Percentiles rank a stretch among this genome's conserved stretches.
phyloP scores from a whole-genome alignment of 2,113 vertebrate species.

The Phrynosoma platyrhinos region DNA sequence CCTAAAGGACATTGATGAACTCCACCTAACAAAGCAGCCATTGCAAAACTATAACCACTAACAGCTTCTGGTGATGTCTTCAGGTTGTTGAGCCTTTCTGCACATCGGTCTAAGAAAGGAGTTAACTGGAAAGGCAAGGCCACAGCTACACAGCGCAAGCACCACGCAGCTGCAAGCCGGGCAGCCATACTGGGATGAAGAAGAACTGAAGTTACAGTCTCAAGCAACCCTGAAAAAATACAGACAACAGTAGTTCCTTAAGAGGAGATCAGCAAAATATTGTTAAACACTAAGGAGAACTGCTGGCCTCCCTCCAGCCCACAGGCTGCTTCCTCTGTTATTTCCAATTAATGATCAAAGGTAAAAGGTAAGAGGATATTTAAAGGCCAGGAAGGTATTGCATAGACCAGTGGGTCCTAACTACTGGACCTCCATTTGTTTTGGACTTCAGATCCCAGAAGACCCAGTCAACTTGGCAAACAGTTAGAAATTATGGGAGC shows the following conservation, averaged over 20 bases:
- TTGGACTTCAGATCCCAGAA: too few species aligned
- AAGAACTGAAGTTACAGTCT: slow-evolving; percentile 95
- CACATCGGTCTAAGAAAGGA: slow-evolving; percentile 93
- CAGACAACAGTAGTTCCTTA: slow-evolving; percentile 23
- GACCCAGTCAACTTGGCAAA: too few species aligned
- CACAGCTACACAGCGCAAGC: slow-evolving; percentile 94
- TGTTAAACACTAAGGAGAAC: fast-evolving
- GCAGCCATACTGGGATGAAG: slow-evolving; percentile 99
- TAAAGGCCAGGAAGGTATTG: too few species aligned
- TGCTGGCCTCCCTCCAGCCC: neutral
- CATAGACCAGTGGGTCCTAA: too few species aligned
- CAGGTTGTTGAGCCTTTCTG: slow-evolving; percentile 94
- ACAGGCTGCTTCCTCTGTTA: neutral
- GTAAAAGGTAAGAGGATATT: too few species aligned
- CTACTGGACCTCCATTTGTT: too few species aligned
- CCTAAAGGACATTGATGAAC: slow-evolving; percentile 97
- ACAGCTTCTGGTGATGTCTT: slow-evolving; percentile 98
- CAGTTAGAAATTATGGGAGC: too few species aligned
- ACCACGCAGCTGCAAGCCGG: slow-evolving; percentile 94
- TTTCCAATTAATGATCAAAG: neutral
- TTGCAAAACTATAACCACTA: slow-evolving; percentile 98
- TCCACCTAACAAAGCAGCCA: slow-evolving; percentile 95
- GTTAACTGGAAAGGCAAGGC: slow-evolving; percentile 95
- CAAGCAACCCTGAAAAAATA: slow-evolving; percentile 85
- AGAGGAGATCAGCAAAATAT: neutral